Conservation (phyloP, 2,797 vertebrate genomes). For the Pteropus rufus region DNA sequence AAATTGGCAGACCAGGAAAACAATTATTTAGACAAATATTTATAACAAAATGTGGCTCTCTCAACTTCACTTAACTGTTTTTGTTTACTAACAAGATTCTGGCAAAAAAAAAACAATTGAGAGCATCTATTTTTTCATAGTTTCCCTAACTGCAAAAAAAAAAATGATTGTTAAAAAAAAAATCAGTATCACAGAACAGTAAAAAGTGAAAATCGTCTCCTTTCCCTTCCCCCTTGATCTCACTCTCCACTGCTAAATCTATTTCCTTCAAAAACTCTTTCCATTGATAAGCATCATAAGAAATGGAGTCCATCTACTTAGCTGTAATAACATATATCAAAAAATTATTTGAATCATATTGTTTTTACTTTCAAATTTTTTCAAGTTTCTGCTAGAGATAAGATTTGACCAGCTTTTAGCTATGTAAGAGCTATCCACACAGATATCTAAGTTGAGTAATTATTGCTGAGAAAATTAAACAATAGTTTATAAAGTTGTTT, state of each 20-base stretch:
- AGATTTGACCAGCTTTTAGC: background rate
- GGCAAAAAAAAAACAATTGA: background rate
- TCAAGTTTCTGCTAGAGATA: conserved; percentile 16
- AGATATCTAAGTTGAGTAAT: background rate
- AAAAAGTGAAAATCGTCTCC: background rate
- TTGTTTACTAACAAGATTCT: background rate
- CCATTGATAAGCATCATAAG: background rate
- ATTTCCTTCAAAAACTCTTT: background rate
- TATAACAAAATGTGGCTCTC: background rate
- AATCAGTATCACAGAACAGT: background rate
- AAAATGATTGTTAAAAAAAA: background rate
- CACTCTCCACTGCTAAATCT: background rate
- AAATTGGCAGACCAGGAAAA: conserved; percentile 14
- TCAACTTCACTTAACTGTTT: background rate
- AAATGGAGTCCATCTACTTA: conserved; percentile 3
- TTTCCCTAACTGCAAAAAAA: background rate
- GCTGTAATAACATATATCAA: background rate
- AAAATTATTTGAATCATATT: background rate
- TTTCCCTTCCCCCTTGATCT: background rate
- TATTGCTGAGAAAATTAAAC: background rate
- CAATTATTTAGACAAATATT: background rate
- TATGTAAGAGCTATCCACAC: background rate
- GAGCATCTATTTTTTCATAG: background rate
- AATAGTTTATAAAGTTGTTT: background rate
- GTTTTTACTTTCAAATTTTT: conserved; percentile 26